Evolutionary conservation across 2,888 invertebrate genomes (phyloP).

Genomic region (Lycia hirtaria): DNA sequence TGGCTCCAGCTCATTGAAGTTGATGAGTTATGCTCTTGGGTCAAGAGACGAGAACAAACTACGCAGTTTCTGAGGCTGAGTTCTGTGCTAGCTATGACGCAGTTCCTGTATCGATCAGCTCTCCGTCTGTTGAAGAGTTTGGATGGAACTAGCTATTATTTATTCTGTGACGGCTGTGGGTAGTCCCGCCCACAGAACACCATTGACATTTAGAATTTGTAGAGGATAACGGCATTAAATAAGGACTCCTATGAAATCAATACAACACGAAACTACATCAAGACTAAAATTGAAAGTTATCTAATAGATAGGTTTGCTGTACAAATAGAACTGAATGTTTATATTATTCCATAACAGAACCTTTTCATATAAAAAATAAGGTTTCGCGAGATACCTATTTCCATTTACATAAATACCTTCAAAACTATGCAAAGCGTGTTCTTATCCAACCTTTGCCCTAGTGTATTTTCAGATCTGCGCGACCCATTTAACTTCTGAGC

Average conservation of each 20-base stretch:
- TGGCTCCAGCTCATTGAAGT: neutral
- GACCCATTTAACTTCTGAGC: slow-evolving; percentile 13
- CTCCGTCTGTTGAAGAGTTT: slow-evolving; percentile 15
- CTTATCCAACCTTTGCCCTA: slow-evolving; percentile 6
- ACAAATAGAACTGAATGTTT: neutral
- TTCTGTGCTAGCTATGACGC: slow-evolving; percentile 58
- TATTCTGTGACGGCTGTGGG: slow-evolving; percentile 19
- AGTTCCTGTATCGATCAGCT: slow-evolving; percentile 65
- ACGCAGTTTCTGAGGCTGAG: slow-evolving; percentile 54
- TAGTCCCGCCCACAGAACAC: slow-evolving; percentile 22
- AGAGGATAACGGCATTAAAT: slow-evolving; percentile 8
- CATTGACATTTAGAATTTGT: slow-evolving; percentile 20
- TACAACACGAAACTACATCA: neutral
- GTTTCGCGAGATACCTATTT: slow-evolving; percentile 3
- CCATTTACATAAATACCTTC: slow-evolving; percentile 20
- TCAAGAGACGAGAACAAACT: slow-evolving; percentile 52
- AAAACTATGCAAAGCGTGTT: slow-evolving; percentile 24
- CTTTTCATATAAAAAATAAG: slow-evolving; percentile 10
- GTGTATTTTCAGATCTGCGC: slow-evolving; percentile 8
- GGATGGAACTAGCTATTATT: slow-evolving; percentile 21
- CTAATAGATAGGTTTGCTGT: neutral
- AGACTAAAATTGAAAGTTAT: neutral
- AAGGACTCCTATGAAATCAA: slow-evolving; percentile 3
- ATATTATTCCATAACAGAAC: slow-evolving; percentile 19
- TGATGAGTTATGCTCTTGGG: slow-evolving; percentile 45